These are phyloP conservation scores for Scaptodrosophila lebanonensis DNA, from an alignment of 1,140 invertebrate genomes.

Conservation along the genomic window DNA sequence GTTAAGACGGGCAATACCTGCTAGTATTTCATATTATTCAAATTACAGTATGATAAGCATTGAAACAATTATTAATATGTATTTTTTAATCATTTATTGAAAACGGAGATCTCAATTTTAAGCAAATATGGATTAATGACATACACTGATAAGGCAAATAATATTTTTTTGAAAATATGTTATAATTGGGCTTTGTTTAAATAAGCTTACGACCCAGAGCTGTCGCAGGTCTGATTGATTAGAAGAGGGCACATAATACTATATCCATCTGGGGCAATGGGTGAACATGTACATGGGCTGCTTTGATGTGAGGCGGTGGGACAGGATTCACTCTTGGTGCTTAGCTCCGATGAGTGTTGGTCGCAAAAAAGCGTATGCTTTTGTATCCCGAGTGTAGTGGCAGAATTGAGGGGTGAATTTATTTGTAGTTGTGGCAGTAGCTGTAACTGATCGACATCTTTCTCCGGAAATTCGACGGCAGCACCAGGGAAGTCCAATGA, in stretches of 20 bases:
- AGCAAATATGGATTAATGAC: too few species aligned
- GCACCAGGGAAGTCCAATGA: conserved; percentile 87
- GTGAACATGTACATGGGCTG: conserved; percentile 16
- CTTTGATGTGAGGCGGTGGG: not conserved
- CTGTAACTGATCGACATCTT: conserved; percentile 48
- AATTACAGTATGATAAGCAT: too few species aligned
- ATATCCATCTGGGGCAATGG: conserved; percentile 59
- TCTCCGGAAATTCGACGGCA: conserved; percentile 81
- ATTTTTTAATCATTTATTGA: too few species aligned
- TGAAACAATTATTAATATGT: too few species aligned
- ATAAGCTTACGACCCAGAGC: not conserved
- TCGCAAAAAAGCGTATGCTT: not conserved
- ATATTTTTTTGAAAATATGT: too few species aligned
- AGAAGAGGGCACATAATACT: conserved; percentile 63
- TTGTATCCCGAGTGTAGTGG: not conserved
- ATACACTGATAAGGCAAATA: too few species aligned
- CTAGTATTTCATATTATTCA: too few species aligned
- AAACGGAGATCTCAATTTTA: too few species aligned
- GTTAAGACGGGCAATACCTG: too few species aligned
- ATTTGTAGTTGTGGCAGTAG: conserved; percentile 32
- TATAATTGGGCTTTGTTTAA: too few species aligned
- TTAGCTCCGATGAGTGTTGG: not conserved
- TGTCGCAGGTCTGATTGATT: conserved; percentile 15
- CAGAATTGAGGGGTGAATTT: conserved; percentile 14
- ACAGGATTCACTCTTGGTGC: not conserved